Evolutionary conservation across 2,888 invertebrate genomes (phyloP).

Genomic region (Troilus luridus): DNA sequence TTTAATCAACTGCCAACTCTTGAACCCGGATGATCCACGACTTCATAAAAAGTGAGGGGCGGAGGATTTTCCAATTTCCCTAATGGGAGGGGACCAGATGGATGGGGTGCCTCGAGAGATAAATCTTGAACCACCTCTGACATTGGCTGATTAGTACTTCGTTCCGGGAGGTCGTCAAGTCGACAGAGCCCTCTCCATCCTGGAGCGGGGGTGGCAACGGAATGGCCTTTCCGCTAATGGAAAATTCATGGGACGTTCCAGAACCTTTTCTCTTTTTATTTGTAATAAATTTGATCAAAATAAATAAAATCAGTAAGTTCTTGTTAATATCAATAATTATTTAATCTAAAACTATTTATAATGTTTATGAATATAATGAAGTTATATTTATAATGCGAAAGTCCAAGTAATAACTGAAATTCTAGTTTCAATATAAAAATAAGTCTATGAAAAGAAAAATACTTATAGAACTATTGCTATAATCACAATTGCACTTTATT

Average conservation of each 20-base stretch:
- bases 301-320: too few relatives aligned
- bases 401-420: too few relatives aligned
- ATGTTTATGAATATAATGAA: too few relatives aligned
- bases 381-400: too few relatives aligned
- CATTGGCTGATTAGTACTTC: constrained; percentile 17
- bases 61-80: constrained; percentile 44
- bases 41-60: constrained; percentile 46
- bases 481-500: too few relatives aligned
- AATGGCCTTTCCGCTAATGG: neutral
- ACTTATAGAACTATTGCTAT: too few relatives aligned
- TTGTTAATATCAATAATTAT: too few relatives aligned
- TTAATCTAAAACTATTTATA: too few relatives aligned
- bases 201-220: neutral
- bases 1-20: neutral
- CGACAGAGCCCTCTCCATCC: neutral
- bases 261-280: neutral
- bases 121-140: constrained; percentile 44
- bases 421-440: too few relatives aligned
- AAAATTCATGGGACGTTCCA: neutral
- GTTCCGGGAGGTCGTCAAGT: neutral
- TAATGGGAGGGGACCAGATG: constrained; percentile 36
- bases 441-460: too few relatives aligned
- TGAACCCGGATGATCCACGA: constrained; percentile 43
- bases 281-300: too few relatives aligned
- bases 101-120: constrained; percentile 11